A percentile compares a stretch with the other conserved stretches of the same genome.
Evolutionary conservation across 2,797 vertebrate genomes (phyloP).

Genomic region (Brachyrhaphis roseni): DNA sequence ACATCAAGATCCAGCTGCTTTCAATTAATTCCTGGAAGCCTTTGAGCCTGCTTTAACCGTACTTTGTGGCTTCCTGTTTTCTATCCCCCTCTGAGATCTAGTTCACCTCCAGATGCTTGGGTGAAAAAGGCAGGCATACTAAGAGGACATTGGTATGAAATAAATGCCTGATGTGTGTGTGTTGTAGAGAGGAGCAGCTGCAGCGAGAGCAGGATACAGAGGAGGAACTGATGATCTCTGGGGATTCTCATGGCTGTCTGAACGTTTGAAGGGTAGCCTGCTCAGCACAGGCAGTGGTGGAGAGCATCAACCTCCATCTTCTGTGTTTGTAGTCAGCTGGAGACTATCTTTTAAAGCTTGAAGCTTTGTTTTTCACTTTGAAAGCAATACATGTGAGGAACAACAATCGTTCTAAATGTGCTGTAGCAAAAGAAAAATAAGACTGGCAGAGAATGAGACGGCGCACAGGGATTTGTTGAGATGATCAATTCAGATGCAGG

Average conservation of each 20-base stretch:
- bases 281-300: slow-evolving; percentile 44
- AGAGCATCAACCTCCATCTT: slow-evolving; percentile 62
- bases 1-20: slow-evolving; percentile 14
- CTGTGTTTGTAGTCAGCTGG: slow-evolving; percentile 68
- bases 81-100: slow-evolving; percentile 22
- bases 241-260: slow-evolving; percentile 71
- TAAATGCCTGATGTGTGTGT: slow-evolving; percentile 31
- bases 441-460: slow-evolving; percentile 3
- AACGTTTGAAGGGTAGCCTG: slow-evolving; percentile 72
- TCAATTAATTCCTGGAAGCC: slow-evolving; percentile 54
- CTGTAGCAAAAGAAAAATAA: slow-evolving; percentile 27
- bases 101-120: slow-evolving; percentile 35
- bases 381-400: slow-evolving; percentile 39
- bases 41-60: slow-evolving; percentile 39
- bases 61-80: slow-evolving; percentile 39
- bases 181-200: slow-evolving; percentile 34
- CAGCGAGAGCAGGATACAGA: slow-evolving; percentile 61
- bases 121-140: slow-evolving; percentile 38
- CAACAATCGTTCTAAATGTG: slow-evolving; percentile 36
- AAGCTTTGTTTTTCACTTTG: slow-evolving; percentile 57
- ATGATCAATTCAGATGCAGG: slow-evolving; percentile 33
- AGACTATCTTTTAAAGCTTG: slow-evolving; percentile 57
- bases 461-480: slow-evolving; percentile 36
- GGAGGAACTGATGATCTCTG: slow-evolving; percentile 65
- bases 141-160: slow-evolving; percentile 38